These are phyloP conservation scores for Scaptomyza pallida DNA, from an alignment of 1,140 invertebrate genomes.

Conservation along the genomic window DNA sequence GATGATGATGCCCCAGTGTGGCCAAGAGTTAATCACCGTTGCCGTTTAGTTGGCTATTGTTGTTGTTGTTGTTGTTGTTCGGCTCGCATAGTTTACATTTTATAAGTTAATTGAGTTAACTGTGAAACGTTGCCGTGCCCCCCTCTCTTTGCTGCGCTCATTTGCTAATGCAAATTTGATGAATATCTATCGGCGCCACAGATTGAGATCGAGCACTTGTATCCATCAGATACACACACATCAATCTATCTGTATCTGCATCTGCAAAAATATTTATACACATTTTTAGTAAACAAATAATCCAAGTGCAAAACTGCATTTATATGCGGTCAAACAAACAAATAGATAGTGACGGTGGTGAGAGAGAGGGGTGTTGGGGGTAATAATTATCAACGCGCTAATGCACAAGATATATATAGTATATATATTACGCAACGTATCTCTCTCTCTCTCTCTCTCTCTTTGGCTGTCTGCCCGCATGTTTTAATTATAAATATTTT, in stretches of 20 bases:
- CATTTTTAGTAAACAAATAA: constrained; percentile 5
- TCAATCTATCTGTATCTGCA: background rate
- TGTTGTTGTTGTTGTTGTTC: constrained; percentile 38
- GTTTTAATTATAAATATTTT: constrained; percentile 72
- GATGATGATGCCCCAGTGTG: constrained; percentile 41
- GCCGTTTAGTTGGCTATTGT: constrained; percentile 67
- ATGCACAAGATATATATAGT: background rate
- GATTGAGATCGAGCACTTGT: constrained; percentile 21
- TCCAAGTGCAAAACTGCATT: background rate
- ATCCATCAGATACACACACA: constrained; percentile 19
- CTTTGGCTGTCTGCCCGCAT: constrained; percentile 22
- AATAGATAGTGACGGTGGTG: background rate
- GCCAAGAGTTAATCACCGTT: constrained; percentile 79
- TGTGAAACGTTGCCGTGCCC: constrained; percentile 65
- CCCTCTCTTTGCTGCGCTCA: constrained; percentile 43
- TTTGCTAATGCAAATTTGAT: constrained; percentile 74
- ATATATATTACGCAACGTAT: background rate
- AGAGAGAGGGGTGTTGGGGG: background rate
- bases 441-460: background rate
- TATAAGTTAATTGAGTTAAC: constrained; percentile 83
- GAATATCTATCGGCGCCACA: constrained; percentile 1
- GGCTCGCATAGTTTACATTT: constrained; percentile 77
- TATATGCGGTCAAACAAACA: no score
- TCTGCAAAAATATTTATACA: constrained; percentile 1
- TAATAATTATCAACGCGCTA: constrained; percentile 1